Conservation (phyloP, 1,140 invertebrate species). For the Pissodes strobi region DNA sequence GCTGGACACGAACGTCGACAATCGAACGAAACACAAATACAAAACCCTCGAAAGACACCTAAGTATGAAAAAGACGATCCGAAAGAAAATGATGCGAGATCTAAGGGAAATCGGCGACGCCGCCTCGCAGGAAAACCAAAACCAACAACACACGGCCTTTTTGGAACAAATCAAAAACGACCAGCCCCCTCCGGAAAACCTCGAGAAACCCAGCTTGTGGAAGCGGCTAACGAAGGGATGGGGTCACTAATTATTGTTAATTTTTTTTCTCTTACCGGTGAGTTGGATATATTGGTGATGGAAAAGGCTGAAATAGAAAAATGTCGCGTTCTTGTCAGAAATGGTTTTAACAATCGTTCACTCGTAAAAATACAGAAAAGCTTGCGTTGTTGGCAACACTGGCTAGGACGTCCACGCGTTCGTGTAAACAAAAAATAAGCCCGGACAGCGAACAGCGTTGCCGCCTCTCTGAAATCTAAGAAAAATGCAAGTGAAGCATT, state of each 20-base stretch:
- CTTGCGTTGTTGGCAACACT: too few relatives aligned
- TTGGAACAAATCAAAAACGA: constrained; percentile 55
- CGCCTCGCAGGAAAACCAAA: constrained; percentile 36
- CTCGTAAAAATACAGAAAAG: too few relatives aligned
- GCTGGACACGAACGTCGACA: constrained; percentile 40
- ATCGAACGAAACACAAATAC: constrained; percentile 53
- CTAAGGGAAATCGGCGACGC: constrained; percentile 59
- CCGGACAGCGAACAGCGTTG: too few relatives aligned
- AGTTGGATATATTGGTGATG: constrained; percentile 1
- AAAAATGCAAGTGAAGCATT: too few relatives aligned
- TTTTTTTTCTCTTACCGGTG: neutral
- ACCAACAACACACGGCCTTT: constrained; percentile 47
- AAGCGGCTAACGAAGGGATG: constrained; percentile 55
- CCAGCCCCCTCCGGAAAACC: constrained; percentile 53
- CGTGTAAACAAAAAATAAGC: too few relatives aligned
- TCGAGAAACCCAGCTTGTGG: constrained; percentile 56
- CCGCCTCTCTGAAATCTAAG: too few relatives aligned
- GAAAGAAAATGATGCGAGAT: constrained; percentile 84
- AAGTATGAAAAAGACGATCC: constrained; percentile 85
- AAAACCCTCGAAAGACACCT: constrained; percentile 79
- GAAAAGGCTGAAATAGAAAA: neutral
- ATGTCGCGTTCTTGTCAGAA: neutral
- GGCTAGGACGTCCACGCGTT: too few relatives aligned
- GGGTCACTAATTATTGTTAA: constrained; percentile 41
- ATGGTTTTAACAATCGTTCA: too few relatives aligned